A percentile compares a stretch with the other conserved stretches of the same genome.
phyloP scores from a whole-genome alignment of 2,888 invertebrate genomes.

The Drosophila putrida region DNA sequence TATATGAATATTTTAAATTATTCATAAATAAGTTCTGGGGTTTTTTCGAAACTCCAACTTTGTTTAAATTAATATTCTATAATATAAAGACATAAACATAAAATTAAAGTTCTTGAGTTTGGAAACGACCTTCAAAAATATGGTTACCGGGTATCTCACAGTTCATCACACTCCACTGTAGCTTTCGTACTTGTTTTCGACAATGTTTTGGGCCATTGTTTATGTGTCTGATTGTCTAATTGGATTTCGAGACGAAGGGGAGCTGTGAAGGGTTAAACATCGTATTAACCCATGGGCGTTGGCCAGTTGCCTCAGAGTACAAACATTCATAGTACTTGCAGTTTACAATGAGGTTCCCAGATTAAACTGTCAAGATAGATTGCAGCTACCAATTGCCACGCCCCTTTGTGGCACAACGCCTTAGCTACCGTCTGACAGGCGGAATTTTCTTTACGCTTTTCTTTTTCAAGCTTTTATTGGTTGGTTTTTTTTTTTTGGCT shows the following conservation, averaged over 20 bases:
- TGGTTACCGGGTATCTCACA: neutral
- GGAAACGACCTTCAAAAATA: too few species aligned
- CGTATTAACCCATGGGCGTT: constrained; percentile 51
- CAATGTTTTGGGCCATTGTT: constrained; percentile 56
- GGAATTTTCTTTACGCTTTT: constrained; percentile 44
- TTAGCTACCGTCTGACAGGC: constrained; percentile 53
- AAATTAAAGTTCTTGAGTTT: too few species aligned
- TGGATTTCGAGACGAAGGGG: constrained; percentile 54
- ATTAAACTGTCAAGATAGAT: constrained; percentile 77
- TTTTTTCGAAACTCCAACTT: too few species aligned
- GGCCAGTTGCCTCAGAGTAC: constrained; percentile 19
- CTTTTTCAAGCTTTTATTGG: constrained; percentile 10
- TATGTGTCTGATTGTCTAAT: constrained; percentile 72
- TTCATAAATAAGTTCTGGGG: too few species aligned
- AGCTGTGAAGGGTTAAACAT: constrained; percentile 30
- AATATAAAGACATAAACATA: too few species aligned
- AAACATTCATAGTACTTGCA: constrained; percentile 16
- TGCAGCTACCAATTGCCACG: constrained; percentile 45
- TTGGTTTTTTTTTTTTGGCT: constrained; percentile 25
- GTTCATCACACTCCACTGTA: neutral
- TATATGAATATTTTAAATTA: too few species aligned
- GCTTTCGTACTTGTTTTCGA: constrained; percentile 1
- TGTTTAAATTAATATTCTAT: too few species aligned
- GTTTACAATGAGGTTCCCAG: constrained; percentile 42
- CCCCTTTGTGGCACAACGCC: constrained; percentile 36